Evolutionary conservation across 2,888 invertebrate genomes (phyloP).

Genomic region (Sminthurides aquaticus): DNA sequence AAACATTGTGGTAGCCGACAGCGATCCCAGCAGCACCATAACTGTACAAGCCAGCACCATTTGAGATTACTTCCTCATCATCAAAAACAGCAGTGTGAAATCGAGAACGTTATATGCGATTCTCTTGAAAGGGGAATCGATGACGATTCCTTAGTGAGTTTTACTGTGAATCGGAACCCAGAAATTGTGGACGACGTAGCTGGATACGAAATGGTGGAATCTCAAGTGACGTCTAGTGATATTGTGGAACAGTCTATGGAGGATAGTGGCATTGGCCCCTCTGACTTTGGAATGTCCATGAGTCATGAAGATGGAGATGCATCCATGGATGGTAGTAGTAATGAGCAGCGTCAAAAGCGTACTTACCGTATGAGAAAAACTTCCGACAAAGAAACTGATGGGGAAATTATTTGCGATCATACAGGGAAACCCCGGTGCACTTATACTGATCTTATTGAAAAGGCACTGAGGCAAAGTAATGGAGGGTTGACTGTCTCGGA

Average conservation of each 20-base stretch:
- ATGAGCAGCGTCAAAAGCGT: conserved; percentile 7
- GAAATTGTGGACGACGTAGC: conserved; percentile 30
- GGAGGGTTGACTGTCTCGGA: conserved; percentile 83
- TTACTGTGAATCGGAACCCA: conserved; percentile 15
- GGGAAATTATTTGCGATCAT: conserved; percentile 27
- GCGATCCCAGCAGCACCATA: not conserved
- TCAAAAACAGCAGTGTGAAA: not conserved
- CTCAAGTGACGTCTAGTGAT: conserved; percentile 7
- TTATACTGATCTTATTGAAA: conserved; percentile 82
- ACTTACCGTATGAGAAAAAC: conserved; percentile 13
- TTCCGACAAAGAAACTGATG: conserved; percentile 12
- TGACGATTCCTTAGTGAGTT: conserved; percentile 3
- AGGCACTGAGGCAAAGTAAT: conserved; percentile 68
- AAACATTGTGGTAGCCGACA: not conserved
- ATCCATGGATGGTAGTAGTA: conserved; percentile 5
- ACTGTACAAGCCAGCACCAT: not conserved
- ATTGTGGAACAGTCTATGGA: not conserved
- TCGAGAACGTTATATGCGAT: not conserved
- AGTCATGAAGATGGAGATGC: not conserved
- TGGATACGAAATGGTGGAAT: conserved; percentile 29
- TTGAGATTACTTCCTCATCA: not conserved
- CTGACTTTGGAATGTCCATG: not conserved
- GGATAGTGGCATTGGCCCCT: not conserved
- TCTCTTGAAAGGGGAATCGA: not conserved
- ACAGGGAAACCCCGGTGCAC: conserved; percentile 80